Evolutionary conservation across 1,140 invertebrate genomes (phyloP).

Genomic region (Gonioctena quinquepunctata): DNA sequence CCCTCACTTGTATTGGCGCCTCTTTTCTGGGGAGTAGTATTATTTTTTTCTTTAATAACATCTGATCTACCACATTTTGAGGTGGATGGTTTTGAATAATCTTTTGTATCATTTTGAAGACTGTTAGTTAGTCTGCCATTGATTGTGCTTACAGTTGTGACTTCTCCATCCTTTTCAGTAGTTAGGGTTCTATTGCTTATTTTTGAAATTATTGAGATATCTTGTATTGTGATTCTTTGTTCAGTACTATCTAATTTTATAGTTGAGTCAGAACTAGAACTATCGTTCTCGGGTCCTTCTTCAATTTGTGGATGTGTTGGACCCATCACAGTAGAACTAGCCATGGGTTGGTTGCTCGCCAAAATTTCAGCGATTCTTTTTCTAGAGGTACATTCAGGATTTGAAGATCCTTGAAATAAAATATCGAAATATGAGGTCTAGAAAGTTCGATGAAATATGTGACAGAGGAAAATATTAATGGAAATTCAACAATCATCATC

Average conservation of each 20-base stretch:
- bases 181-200: neutral
- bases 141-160: no score
- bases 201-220: neutral
- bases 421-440: neutral
- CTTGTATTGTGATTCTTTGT: neutral
- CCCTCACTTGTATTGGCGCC: no score
- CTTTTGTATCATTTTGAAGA: neutral
- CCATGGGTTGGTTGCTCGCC: neutral
- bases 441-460: no score
- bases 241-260: neutral
- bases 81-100: neutral
- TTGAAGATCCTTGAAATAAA: neutral
- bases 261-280: neutral
- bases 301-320: neutral
- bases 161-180: neutral
- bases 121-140: neutral
- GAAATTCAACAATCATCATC: no score
- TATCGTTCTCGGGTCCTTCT: neutral
- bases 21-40: neutral
- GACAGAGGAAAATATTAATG: no score
- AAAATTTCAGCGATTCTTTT: neutral
- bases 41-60: neutral
- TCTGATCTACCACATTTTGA: neutral
- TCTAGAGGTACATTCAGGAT: neutral
- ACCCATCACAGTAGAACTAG: no score